A percentile compares a stretch with the other conserved stretches of the same genome.
Conservation (phyloP, 2,797 vertebrate species). For the Parauchenoglanis ngamensis region DNA sequence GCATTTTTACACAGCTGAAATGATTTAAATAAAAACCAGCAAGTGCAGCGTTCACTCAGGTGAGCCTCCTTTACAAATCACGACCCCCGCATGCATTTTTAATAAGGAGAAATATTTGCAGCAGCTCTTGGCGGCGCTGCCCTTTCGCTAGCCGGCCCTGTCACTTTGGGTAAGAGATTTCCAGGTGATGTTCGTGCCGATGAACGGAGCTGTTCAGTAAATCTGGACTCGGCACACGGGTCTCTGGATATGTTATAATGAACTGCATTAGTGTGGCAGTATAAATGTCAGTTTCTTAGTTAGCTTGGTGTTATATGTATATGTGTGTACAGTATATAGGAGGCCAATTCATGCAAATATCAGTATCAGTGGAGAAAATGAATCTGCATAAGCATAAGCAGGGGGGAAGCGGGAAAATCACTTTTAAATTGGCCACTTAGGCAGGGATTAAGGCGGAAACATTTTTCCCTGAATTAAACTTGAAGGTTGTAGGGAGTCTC, state of each 20-base stretch:
- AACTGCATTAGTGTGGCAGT: background rate
- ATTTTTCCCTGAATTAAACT: background rate
- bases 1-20: constrained; percentile 30
- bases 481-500: background rate
- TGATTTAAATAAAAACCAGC: constrained; percentile 60
- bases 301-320: background rate
- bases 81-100: constrained; percentile 74
- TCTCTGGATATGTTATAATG: background rate
- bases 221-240: background rate
- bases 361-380: background rate
- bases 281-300: background rate
- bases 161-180: constrained; percentile 62
- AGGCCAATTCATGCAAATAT: background rate
- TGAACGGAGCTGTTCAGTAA: background rate
- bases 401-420: background rate
- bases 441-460: background rate
- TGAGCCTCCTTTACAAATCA: constrained; percentile 60
- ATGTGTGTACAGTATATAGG: background rate
- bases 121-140: constrained; percentile 44
- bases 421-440: background rate
- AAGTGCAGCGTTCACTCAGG: constrained; percentile 61
- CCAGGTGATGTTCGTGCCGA: constrained; percentile 55
- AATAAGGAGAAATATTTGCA: constrained; percentile 72
- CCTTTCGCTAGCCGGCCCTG: constrained; percentile 66
- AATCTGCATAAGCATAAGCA: background rate